Evolutionary conservation across 2,113 vertebrate genomes (phyloP).

Genomic region (Miniopterus natalensis): DNA sequence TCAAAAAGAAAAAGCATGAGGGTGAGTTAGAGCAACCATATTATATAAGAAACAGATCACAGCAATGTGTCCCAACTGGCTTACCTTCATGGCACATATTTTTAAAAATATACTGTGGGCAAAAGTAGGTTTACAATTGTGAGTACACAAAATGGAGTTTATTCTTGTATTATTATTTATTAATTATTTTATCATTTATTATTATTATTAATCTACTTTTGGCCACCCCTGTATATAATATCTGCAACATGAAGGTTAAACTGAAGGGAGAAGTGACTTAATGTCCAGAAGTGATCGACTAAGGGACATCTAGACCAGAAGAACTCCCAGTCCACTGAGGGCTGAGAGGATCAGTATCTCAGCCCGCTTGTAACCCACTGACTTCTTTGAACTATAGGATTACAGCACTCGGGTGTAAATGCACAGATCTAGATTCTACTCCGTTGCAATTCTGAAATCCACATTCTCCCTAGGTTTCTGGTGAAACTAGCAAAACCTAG

Average conservation of each 20-base stretch:
- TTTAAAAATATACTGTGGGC: not conserved
- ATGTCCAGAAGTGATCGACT: not conserved
- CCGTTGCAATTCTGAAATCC: not conserved
- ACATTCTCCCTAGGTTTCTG: conserved; percentile 9
- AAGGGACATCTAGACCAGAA: not conserved
- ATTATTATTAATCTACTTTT: not conserved
- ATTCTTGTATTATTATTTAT: not conserved
- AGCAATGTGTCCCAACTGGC: not conserved
- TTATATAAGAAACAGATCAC: not conserved
- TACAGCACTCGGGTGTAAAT: not conserved
- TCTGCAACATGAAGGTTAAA: not conserved
- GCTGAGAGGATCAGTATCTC: not conserved
- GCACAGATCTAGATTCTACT: not conserved
- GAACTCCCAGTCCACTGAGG: not conserved
- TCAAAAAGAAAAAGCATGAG: not conserved
- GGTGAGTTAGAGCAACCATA: not conserved
- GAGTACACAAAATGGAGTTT: not conserved
- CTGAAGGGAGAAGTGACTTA: not conserved
- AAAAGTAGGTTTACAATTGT: not conserved
- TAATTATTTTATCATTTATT: not conserved
- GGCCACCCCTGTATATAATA: not conserved
- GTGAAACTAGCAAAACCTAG: conserved; percentile 3
- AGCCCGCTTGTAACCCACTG: not conserved
- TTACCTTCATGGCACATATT: not conserved
- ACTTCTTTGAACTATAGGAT: not conserved